These are phyloP conservation scores for Cantharis lateralis DNA, from an alignment of 2,888 invertebrate species.

Conservation along the genomic window DNA sequence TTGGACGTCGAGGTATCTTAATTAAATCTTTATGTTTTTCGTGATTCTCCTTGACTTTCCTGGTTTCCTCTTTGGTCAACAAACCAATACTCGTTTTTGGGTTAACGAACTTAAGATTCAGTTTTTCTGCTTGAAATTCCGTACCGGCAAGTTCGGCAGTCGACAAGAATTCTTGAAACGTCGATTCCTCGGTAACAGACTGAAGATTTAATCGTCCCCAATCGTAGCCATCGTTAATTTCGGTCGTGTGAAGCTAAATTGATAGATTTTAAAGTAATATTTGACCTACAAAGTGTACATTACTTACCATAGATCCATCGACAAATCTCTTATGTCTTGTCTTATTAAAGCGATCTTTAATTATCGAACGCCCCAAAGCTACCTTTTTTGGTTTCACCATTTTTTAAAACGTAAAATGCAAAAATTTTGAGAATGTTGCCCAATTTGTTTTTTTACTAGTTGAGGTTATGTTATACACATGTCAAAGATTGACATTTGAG, in stretches of 20 bases:
- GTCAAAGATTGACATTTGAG: neutral
- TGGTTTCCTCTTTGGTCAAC: slow-evolving; percentile 64
- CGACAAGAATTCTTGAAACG: slow-evolving; percentile 93
- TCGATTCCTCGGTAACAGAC: slow-evolving; percentile 95
- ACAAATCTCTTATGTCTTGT: slow-evolving; percentile 67
- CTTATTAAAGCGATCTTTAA: slow-evolving; percentile 75
- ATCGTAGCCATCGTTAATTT: slow-evolving; percentile 87
- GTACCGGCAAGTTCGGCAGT: slow-evolving; percentile 94
- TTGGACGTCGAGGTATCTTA: slow-evolving; percentile 86
- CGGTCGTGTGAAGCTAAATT: slow-evolving; percentile 79
- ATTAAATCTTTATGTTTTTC: slow-evolving; percentile 65
- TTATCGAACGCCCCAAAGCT: slow-evolving; percentile 70
- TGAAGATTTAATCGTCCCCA: slow-evolving; percentile 89
- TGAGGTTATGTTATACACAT: neutral
- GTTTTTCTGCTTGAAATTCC: slow-evolving; percentile 90
- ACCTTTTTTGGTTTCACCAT: slow-evolving; percentile 80
- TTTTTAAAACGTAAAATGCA: slow-evolving; percentile 46
- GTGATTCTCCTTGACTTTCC: slow-evolving; percentile 60
- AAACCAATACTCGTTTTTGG: slow-evolving; percentile 64
- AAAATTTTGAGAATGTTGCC: neutral
- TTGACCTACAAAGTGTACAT: neutral
- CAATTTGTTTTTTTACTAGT: neutral
- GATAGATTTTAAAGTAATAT: slow-evolving; percentile 11
- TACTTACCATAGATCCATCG: slow-evolving; percentile 73
- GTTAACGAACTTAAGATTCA: slow-evolving; percentile 79